These are phyloP conservation scores for Strix aluco DNA, from an alignment of 2,113 vertebrate species.

Conservation along the genomic window DNA sequence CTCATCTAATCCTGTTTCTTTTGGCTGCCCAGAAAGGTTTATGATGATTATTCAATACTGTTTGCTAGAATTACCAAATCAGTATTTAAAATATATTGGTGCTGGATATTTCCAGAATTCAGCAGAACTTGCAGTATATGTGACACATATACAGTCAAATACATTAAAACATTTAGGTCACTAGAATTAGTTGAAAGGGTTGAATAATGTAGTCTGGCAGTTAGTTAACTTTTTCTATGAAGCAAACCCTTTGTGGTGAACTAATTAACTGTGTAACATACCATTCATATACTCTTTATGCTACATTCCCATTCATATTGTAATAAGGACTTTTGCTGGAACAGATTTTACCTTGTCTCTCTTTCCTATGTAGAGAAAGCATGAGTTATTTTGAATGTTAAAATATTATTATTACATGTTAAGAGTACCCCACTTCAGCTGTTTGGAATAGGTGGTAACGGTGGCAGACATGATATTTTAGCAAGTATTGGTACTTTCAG, in stretches of 20 bases:
- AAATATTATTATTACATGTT: not conserved
- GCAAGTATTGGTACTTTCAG: not conserved
- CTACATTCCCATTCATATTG: not conserved
- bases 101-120: not conserved
- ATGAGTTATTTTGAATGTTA: not conserved
- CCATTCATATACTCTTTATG: not conserved
- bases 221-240: not conserved
- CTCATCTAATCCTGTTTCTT: not conserved
- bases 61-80: not conserved
- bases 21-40: not conserved
- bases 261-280: not conserved
- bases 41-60: not conserved
- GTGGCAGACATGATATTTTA: not conserved
- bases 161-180: not conserved
- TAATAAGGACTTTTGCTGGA: not conserved
- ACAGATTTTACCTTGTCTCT: not conserved
- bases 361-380: not conserved
- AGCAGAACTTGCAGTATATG: not conserved
- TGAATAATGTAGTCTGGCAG: not conserved
- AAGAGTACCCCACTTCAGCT: not conserved
- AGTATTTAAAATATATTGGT: not conserved
- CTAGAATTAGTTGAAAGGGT: not conserved
- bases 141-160: not conserved
- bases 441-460: not conserved
- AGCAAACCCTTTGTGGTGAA: not conserved